Base-by-base conservation (phyloP, 2,797 vertebrate genomes). In the Aplochiton taeniatus region DNA sequence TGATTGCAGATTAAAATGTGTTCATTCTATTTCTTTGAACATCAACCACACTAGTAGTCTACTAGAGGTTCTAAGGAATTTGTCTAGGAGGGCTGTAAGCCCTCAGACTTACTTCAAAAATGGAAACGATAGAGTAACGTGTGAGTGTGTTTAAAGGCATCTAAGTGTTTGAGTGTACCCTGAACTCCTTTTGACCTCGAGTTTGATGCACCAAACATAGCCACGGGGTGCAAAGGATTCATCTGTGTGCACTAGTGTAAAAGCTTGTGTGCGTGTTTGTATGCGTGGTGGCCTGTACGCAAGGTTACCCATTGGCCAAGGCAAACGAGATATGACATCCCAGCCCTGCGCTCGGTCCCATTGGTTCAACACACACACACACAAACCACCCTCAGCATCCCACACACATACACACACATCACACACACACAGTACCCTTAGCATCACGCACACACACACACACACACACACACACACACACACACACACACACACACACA, bases 131-230 rank as follows among this genome's bases (percentile, higher is more conserved):
- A 44, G 17, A 17, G 9, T 45, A 9, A 5, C n/a, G 49, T 48
- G 19, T 54, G n/a, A n/a, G 61, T 85, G 61, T 54, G 66, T 75
- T 60, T 76, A 72, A 58, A 44, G 67, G 20, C 16, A 42, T 58
- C 41, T 16, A 16, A 16, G n/a, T 17, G 41, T 43, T 41, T 58
- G 13, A 16, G 41, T 58, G 59, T 49, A 64, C 3, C 17, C 58
- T 83, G 81, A 87, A 87, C 87, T 89, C 75, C 81, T 58, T 58
- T 50, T 83, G 83, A 87, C 86, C 87, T 84, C 80, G 76, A 66
- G 76, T 87, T 87, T 84, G 86, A 89, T 85, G 84, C 76, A 78
- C 80, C 79, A 88, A 79, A 87, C 83, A 83, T 83, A 72, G 84
- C 86, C 82, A 68, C 47, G 50, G 82, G 78, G 69, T 73, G 75